phyloP scores from a whole-genome alignment of 1,140 invertebrate genomes.

The Ostrea denselamellosa region DNA sequence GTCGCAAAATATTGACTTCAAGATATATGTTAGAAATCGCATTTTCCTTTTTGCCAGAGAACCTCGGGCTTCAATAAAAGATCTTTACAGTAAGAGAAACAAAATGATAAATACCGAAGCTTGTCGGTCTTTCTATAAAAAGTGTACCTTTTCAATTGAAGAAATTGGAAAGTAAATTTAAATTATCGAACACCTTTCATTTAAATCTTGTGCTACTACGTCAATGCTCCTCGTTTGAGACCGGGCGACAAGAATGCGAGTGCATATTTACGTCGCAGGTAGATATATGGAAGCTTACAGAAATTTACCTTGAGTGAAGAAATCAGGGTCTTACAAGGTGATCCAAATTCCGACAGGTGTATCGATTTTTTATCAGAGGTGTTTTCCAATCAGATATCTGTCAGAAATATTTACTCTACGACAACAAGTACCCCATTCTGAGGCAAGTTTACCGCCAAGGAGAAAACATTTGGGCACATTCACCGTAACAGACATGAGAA shows the following conservation, averaged over 20 bases:
- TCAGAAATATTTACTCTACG: constrained; percentile 24
- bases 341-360: constrained; percentile 11
- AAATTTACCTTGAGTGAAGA: neutral
- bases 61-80: constrained; percentile 2
- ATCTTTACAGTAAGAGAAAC: neutral
- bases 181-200: constrained; percentile 9
- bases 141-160: constrained; percentile 16
- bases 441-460: neutral
- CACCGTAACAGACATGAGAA: neutral
- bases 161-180: constrained; percentile 37
- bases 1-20: constrained; percentile 20
- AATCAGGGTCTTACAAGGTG: neutral
- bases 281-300: neutral
- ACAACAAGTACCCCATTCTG: neutral
- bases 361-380: constrained; percentile 24
- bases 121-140: neutral
- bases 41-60: neutral
- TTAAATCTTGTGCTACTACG: neutral
- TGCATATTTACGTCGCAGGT: neutral
- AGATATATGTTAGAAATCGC: neutral
- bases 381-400: constrained; percentile 24
- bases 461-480: constrained; percentile 2
- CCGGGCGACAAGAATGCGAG: neutral
- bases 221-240: neutral
- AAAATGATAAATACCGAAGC: neutral